Base-by-base conservation (phyloP, 2,888 invertebrate genomes). In the Ephialtes manifestator region DNA sequence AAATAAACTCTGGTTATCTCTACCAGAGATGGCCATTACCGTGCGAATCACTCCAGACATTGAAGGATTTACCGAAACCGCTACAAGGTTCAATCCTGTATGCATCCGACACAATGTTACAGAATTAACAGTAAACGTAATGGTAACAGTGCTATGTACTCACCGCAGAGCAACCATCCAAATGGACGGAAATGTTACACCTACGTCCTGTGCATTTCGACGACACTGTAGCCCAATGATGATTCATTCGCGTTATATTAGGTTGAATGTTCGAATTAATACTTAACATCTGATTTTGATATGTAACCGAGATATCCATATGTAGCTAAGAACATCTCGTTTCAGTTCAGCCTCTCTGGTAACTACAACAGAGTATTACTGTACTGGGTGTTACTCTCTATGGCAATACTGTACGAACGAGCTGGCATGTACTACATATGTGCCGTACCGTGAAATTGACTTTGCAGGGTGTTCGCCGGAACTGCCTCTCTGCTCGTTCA, bases 361-460 rank as follows among this genome's bases (percentile, higher is more conserved):
- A 15, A 43, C 1, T 35, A 48, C 63, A 31, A 63, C 58, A 31
- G 28, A 65, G 8, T 43, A 20, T 39, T 65, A 65, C 46, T n/a
- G 55, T 60, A 31, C 15, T 55, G 46, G 67, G 28, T 39, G 39
- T 39, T 39, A 39, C 53, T 67, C 53, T 46, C 13, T n/a, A 46
- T 46, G 15, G 67, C 67, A 15, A 24, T 31, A 13, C 20, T 20
- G 20, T 28, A 35, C 13, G 67, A 67, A 28, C 24, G 31, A 28
- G 58, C 15, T 31, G 11, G 51, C n/a, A 39, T 63, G 77, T 46
- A 24, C 11, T 60, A 87, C 85, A 81, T 86, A 83, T 83, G 87
- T 85, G 87, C 83, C 84, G 87, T 88, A 87, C 88, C 88, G 88
- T 89, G 87, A 87, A 89, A 89, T 86, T 89, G 86, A 85, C 87